These are phyloP conservation scores for Carterocephalus palaemon DNA, from an alignment of 2,888 invertebrate species.

Conservation along the genomic window DNA sequence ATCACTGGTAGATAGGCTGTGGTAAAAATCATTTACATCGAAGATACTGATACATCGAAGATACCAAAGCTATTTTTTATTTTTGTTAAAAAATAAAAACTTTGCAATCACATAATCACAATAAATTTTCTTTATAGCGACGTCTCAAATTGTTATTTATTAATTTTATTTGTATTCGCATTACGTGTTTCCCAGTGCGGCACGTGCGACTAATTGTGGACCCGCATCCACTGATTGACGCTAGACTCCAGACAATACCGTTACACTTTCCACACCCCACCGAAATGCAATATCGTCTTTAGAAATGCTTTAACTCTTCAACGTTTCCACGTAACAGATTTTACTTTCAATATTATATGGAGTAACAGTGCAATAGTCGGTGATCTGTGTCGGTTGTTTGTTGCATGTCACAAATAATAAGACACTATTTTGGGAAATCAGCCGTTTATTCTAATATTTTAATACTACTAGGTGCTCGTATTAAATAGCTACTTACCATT, in stretches of 20 bases:
- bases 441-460: no score
- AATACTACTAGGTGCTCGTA: no score
- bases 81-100: background rate
- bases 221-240: slow-evolving; percentile 75
- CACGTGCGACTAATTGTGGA: slow-evolving; percentile 71
- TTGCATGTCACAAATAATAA: no score
- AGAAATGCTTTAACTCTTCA: slow-evolving; percentile 4
- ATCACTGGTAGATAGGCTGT: no score
- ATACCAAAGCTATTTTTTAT: no score
- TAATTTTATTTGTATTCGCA: slow-evolving; percentile 68
- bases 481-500: no score
- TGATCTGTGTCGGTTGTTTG: no score
- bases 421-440: no score
- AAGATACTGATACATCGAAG: no score
- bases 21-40: no score
- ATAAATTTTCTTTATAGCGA: slow-evolving; percentile 32
- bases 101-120: slow-evolving; percentile 4
- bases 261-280: slow-evolving; percentile 57
- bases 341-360: no score
- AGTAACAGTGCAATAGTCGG: no score
- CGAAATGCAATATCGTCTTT: slow-evolving; percentile 26
- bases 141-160: slow-evolving; percentile 54
- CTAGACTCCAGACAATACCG: slow-evolving; percentile 57
- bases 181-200: slow-evolving; percentile 53
- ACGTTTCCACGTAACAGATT: background rate